A percentile compares a stretch with the other conserved stretches of the same genome.
Evolutionary conservation across 2,113 vertebrate genomes (phyloP).

Genomic region (Rhizomys pruinosus): DNA sequence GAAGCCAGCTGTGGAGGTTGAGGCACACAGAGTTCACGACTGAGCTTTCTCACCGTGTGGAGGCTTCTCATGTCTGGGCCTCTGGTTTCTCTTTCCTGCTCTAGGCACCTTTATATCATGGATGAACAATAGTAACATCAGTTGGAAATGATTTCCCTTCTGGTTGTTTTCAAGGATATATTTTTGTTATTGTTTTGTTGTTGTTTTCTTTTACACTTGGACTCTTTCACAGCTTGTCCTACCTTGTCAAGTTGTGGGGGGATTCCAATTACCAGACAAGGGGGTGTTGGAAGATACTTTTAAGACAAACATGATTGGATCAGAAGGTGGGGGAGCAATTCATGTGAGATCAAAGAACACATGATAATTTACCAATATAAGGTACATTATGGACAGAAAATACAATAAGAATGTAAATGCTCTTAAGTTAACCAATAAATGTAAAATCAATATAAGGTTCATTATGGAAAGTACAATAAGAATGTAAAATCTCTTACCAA

Average conservation of each 20-base stretch:
- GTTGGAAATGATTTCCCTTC: not conserved
- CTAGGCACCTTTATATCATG: not conserved
- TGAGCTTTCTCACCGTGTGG: not conserved
- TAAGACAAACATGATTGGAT: not conserved
- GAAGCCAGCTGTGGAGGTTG: not conserved
- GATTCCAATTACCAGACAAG: not conserved
- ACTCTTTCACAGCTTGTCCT: not conserved
- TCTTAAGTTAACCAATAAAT: not conserved
- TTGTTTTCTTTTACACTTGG: not conserved
- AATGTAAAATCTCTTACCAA: not conserved
- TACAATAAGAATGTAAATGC: not conserved
- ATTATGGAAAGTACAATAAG: not conserved
- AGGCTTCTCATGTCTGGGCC: not conserved
- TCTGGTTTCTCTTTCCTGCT: not conserved
- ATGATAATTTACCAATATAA: not conserved
- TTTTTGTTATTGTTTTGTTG: too few species aligned
- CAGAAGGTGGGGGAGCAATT: not conserved
- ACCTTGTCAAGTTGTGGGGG: not conserved
- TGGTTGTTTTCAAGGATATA: not conserved
- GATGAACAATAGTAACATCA: not conserved
- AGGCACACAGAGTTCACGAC: not conserved
- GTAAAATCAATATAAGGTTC: not conserved
- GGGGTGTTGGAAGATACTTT: not conserved
- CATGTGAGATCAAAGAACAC: not conserved
- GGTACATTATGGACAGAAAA: too few species aligned